Percentiles rank a stretch among this genome's conserved stretches.
Conservation (phyloP, 2,797 vertebrate species). For the Clarias fuscus region DNA sequence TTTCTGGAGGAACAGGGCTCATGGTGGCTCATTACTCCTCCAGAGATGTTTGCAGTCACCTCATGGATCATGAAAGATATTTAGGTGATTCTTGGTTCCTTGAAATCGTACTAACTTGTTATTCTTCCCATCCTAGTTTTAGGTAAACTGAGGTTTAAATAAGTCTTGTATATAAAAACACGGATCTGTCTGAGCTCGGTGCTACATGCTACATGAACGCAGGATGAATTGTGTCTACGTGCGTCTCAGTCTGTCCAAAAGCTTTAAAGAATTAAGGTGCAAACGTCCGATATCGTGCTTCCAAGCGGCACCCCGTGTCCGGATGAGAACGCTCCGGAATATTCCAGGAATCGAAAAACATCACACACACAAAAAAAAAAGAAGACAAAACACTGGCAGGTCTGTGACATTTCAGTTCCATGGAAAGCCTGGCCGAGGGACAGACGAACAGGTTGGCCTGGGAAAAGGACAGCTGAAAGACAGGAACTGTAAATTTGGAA, state of each 20-base stretch:
- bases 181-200: neutral
- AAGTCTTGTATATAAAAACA: neutral
- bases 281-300: neutral
- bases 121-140: neutral
- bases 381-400: conserved; percentile 18
- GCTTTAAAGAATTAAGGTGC: neutral
- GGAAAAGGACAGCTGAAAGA: conserved; percentile 15
- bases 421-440: conserved; percentile 2
- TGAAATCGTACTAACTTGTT: neutral
- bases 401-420: conserved; percentile 17
- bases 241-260: neutral
- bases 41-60: neutral
- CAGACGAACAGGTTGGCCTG: neutral
- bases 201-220: neutral
- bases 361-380: neutral
- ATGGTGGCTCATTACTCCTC: neutral
- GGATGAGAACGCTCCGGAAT: conserved; percentile 16
- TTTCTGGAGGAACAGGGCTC: neutral
- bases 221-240: neutral
- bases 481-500: conserved; percentile 12
- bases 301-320: neutral
- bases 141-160: too few relatives aligned
- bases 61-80: neutral
- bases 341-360: conserved; percentile 24
- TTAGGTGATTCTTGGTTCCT: neutral